These are phyloP conservation scores for Chydorus sphaericus DNA, from an alignment of 2,888 invertebrate species.

Conservation along the genomic window DNA sequence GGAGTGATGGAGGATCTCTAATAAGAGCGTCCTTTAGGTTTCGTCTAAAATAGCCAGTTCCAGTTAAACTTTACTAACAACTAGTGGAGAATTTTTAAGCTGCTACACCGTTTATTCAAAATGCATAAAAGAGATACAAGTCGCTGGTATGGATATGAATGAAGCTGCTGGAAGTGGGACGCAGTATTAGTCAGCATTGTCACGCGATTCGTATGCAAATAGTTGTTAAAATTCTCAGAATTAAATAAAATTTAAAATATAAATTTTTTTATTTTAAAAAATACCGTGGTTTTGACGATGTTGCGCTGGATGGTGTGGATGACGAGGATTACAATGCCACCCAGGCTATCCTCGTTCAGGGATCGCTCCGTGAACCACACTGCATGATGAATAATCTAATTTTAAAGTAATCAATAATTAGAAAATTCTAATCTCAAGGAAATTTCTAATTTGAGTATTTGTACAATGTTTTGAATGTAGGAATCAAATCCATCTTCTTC, in stretches of 20 bases:
- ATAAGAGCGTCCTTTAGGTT: constrained; percentile 84
- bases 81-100: neutral
- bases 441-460: constrained; percentile 26
- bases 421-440: neutral
- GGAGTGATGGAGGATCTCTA: constrained; percentile 96
- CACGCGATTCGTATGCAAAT: constrained; percentile 93
- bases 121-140: constrained; percentile 82
- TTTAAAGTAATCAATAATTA: constrained; percentile 20
- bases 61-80: constrained; percentile 36
- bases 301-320: constrained; percentile 94
- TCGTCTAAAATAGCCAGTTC: constrained; percentile 88
- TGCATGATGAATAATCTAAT: constrained; percentile 77
- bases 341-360: constrained; percentile 81
- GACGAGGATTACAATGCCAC: constrained; percentile 86
- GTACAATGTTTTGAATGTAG: constrained; percentile 82
- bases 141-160: constrained; percentile 91
- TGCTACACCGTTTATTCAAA: constrained; percentile 69
- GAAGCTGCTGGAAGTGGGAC: constrained; percentile 70
- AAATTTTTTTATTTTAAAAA: neutral
- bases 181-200: constrained; percentile 99
- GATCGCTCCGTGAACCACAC: constrained; percentile 87
- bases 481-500: constrained; percentile 94
- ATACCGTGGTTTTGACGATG: constrained; percentile 76
- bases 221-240: constrained; percentile 54
- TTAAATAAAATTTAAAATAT: constrained; percentile 15